Evolutionary conservation across 2,113 vertebrate genomes (phyloP).

Genomic region (Pterophyllum scalare): DNA sequence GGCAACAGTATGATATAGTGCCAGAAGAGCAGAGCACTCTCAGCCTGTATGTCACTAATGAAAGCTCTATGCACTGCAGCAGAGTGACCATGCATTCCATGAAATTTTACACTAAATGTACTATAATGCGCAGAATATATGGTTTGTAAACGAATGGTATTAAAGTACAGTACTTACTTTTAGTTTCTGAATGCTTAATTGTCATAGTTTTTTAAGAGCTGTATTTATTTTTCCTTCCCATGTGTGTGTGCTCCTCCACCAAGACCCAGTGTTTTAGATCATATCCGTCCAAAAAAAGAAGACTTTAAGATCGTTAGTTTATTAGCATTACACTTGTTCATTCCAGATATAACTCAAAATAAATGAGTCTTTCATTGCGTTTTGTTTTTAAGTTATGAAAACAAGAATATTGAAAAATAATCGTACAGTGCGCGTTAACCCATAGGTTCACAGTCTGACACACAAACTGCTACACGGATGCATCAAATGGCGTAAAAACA

Average conservation of each 20-base stretch:
- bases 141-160: not conserved
- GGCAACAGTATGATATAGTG: not conserved
- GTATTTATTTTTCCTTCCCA: slow-evolving; percentile 31
- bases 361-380: slow-evolving; percentile 37
- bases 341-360: slow-evolving; percentile 26
- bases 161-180: not conserved
- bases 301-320: not conserved
- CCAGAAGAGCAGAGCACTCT: not conserved
- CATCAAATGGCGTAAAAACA: not conserved
- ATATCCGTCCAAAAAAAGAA: not conserved
- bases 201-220: not conserved
- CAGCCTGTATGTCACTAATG: not conserved
- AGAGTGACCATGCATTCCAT: not conserved
- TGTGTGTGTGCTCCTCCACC: not conserved
- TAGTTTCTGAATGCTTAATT: not conserved
- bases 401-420: too few species aligned
- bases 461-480: not conserved
- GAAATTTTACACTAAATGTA: not conserved
- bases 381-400: not conserved
- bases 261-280: not conserved
- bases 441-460: not conserved
- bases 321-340: not conserved
- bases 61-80: not conserved
- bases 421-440: not conserved
- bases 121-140: not conserved